Base-by-base conservation (phyloP, 2,888 invertebrate species). In the Aplocera efformata region DNA sequence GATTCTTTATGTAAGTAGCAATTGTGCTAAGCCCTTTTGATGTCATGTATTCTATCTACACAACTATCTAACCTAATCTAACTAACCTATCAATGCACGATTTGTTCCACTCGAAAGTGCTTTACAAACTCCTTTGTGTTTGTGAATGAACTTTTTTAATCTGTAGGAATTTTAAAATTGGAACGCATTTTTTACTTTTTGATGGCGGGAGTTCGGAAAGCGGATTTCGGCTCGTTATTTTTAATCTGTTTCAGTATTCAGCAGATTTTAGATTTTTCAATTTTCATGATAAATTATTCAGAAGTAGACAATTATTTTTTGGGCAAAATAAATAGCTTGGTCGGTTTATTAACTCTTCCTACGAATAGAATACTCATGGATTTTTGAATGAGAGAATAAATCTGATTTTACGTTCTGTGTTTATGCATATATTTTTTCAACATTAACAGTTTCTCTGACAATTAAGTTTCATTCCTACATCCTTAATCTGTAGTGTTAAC, bases 101-200 rank as follows among this genome's bases (percentile, higher is more conserved):
- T 35, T 30, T 32, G 24, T 13, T 40, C 32, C 35, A 22, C 17
- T 34, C 31, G 17, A 41, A 34, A 34, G 23, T 35, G 45, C 35
- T 42, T 42, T 30, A 31, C 24, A 40, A 46, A 46, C 46, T 42
- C 39, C 26, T 50, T 50, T 41, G 13, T 17, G n/a, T n/a, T n/a
- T 17, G 38, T 46, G 46, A 34, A 41, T 32, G 28, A 38, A 39
- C 46, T 47, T 48, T 53, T 48, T 50, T 50, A 40, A 49, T 42
- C 39, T 23, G 31, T 32, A 22, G 41, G 37, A 41, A 32, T 41
- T 45, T 38, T 47, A 30, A 39, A 47, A 42, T 29, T 40, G 30
- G 38, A 42, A 37, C 37, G 39, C 10, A 22, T 25, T 32, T 37
- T 43, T 23, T 27, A 31, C 31, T 31, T 37, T 32, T 42, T 49